Base-by-base conservation (phyloP, 2,113 vertebrate species). In the Blennius ocellaris region DNA sequence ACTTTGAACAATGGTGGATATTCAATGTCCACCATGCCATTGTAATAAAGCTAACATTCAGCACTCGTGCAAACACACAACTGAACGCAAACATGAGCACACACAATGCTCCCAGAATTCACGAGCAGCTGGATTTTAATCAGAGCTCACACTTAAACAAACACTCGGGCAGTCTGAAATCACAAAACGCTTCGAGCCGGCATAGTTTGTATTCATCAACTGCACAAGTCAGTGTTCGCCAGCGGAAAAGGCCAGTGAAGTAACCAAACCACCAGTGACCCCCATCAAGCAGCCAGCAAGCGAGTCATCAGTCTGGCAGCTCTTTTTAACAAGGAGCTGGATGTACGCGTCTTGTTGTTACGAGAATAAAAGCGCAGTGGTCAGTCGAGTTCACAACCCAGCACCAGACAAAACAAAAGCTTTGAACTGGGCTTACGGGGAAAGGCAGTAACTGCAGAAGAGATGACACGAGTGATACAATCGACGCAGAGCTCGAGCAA, bases 231-330 rank as follows among this genome's bases (percentile, higher is more conserved):
- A 2, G 10, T 50, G 40, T 58, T 70, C n/a, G 36, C 49, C 3
- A 7, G 59, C n/a, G 63, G 57, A 69, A 75, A 59, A 45, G 40
- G 52, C 66, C 66, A 53, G 44, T 43, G 50, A 7, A 68, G 43
- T 36, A 49, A 38, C 53, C 52, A 49, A 48, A 72, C 54, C 40
- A 44, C 69, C 63, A 69, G 57, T 55, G 53, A 64, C 73, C 45
- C 45, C 59, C 72, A 83, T 48, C 16, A 43, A 76, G 43, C 30
- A 69, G 69, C 66, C 76, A 67, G n/a, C 53, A 47, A 80, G 51
- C 81, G 83, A 82, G 74, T 83, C 83, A 85, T 78, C 80, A 55
- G 63, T 63, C 51, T 78, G 71, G 57, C 10, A 66, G 40, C 16
- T 15, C 15, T 48, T 81, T 63, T 15, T 63, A 6, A 62, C 71